Conservation (phyloP, 2,888 invertebrate genomes). For the Perizoma flavofasciatum region DNA sequence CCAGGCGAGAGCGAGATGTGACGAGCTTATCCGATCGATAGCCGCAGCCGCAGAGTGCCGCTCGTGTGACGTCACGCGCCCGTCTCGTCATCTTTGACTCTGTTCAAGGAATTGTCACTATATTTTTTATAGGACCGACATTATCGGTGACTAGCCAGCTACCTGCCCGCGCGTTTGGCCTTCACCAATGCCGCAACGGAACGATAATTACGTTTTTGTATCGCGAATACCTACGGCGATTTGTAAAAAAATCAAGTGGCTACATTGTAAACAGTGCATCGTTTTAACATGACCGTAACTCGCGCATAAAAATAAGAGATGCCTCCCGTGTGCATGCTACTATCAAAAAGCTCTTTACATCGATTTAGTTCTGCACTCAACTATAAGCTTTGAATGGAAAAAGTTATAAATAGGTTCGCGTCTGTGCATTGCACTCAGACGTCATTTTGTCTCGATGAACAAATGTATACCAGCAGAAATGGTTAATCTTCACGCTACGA, state of each 20-base stretch:
- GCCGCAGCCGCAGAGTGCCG: conserved; percentile 83
- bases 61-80: conserved; percentile 78
- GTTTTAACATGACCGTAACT: conserved; percentile 26
- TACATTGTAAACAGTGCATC: conserved; percentile 22
- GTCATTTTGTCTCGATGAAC: conserved; percentile 40
- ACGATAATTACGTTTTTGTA: conserved; percentile 24
- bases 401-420: conserved; percentile 18
- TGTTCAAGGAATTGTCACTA: conserved; percentile 79
- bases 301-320: conserved; percentile 24
- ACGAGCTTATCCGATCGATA: conserved; percentile 78
- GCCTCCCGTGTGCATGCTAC: conserved; percentile 27
- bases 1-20: conserved; percentile 65
- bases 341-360: conserved; percentile 34
- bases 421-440: conserved; percentile 28
- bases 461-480: conserved; percentile 40
- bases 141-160: conserved; percentile 39
- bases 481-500: conserved; percentile 44
- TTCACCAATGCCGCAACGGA: conserved; percentile 31
- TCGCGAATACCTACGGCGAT: conserved; percentile 4
- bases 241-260: conserved; percentile 24
- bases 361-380: conserved; percentile 29
- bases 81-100: conserved; percentile 82
- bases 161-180: conserved; percentile 28
- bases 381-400: conserved; percentile 29
- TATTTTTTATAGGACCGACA: conserved; percentile 61